Conservation (phyloP, 2,888 invertebrate genomes). For the Oxystoma pomonae region DNA sequence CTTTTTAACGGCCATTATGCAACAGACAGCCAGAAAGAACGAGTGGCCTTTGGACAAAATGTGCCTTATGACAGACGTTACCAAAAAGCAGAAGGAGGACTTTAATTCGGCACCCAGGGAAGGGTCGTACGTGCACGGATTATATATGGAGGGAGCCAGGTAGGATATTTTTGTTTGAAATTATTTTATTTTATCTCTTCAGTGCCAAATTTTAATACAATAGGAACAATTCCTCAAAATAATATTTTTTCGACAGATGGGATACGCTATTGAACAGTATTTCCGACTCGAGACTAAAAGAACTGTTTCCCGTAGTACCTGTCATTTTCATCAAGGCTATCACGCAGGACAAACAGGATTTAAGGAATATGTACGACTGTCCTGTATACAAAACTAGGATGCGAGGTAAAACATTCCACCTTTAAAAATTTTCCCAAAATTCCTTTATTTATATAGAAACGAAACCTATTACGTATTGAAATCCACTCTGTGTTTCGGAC, state of each 20-base stretch:
- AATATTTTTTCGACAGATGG: constrained; percentile 60
- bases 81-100: constrained; percentile 82
- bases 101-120: constrained; percentile 84
- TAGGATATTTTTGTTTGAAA: constrained; percentile 18
- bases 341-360: constrained; percentile 85
- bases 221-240: too few species aligned
- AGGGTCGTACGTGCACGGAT: constrained; percentile 84
- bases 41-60: constrained; percentile 96
- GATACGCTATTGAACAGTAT: constrained; percentile 74
- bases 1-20: constrained; percentile 95
- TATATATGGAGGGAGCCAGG: constrained; percentile 87
- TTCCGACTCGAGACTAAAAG: constrained; percentile 81
- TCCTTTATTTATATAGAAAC: too few species aligned
- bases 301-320: constrained; percentile 86
- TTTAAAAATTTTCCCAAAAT: too few species aligned
- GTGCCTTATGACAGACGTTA: constrained; percentile 93
- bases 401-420: constrained; percentile 52
- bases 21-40: constrained; percentile 92
- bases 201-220: too few species aligned
- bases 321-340: constrained; percentile 85
- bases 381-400: constrained; percentile 88
- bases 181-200: too few species aligned
- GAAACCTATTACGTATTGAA: too few species aligned
- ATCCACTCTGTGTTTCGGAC: too few species aligned
- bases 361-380: constrained; percentile 84